Percentiles rank a stretch among this genome's conserved stretches.
phyloP scores from a whole-genome alignment of 2,113 vertebrate genomes.

The Cheilinus undulatus region DNA sequence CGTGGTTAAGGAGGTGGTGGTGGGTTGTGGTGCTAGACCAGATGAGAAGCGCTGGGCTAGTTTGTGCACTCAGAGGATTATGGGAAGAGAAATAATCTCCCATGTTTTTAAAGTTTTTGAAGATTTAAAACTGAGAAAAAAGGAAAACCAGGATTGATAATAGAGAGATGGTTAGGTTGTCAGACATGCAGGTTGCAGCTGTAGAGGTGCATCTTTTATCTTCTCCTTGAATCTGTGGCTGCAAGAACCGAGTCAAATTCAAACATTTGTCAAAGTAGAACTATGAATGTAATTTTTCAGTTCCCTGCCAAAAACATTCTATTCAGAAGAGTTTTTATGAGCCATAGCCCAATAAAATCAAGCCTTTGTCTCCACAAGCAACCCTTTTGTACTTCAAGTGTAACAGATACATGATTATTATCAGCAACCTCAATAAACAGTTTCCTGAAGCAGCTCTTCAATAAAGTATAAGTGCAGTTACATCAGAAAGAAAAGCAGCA shows the following conservation, averaged over 20 bases:
- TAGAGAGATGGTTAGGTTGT: background rate
- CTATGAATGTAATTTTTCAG: background rate
- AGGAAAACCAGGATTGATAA: constrained; percentile 4
- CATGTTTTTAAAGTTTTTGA: no score
- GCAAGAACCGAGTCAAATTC: background rate
- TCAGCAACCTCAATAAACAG: background rate
- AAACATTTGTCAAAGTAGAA: background rate
- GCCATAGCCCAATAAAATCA: constrained; percentile 4
- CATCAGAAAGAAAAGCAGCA: no score
- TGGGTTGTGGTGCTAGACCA: no score
- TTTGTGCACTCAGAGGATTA: no score
- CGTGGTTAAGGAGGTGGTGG: no score
- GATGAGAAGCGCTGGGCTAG: no score
- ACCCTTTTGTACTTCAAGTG: background rate
- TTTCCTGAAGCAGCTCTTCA: background rate
- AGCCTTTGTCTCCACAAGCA: background rate
- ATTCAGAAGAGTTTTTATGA: background rate
- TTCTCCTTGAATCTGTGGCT: background rate
- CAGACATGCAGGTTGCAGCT: constrained; percentile 7
- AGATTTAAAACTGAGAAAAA: background rate
- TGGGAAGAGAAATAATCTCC: no score
- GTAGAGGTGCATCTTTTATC: background rate
- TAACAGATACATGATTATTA: no score
- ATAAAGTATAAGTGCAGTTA: background rate
- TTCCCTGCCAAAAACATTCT: background rate